phyloP scores from a whole-genome alignment of 1,140 invertebrate species.

The Colletes gigas region DNA sequence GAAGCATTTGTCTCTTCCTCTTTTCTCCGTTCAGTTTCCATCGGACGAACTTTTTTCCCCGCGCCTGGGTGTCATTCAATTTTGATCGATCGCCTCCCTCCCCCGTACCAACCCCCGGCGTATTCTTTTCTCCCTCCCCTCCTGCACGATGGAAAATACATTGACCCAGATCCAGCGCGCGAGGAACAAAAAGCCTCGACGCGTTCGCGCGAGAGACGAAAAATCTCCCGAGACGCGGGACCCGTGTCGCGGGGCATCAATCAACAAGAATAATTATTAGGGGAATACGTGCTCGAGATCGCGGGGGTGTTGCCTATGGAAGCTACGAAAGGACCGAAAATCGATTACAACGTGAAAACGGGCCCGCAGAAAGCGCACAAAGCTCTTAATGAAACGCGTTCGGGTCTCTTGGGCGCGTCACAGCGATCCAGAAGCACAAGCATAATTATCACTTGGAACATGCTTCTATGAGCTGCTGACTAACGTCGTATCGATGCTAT shows the following conservation, averaged over 20 bases:
- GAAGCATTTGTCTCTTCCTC: not conserved
- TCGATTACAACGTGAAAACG: conserved; percentile 12
- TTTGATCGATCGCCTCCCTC: conserved; percentile 35
- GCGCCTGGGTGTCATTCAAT: conserved; percentile 34
- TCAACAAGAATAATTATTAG: conserved; percentile 37
- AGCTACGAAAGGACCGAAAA: not conserved
- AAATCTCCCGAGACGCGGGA: not conserved
- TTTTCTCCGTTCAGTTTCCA: conserved; percentile 7
- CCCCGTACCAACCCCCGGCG: not conserved
- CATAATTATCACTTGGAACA: not conserved
- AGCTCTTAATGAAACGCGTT: conserved; percentile 5
- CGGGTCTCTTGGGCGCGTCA: too few species aligned
- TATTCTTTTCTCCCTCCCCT: not conserved
- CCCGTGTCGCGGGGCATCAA: conserved; percentile 6
- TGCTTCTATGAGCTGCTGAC: too few species aligned
- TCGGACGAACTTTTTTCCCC: conserved; percentile 25
- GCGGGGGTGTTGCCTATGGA: not conserved
- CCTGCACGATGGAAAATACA: conserved; percentile 34
- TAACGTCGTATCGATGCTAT: too few species aligned
- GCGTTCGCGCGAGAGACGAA: not conserved
- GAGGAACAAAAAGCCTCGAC: conserved; percentile 25
- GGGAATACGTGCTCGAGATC: not conserved
- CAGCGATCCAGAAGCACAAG: too few species aligned
- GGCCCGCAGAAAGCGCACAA: not conserved
- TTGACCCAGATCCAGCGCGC: conserved; percentile 27